These are phyloP conservation scores for Mya arenaria DNA, from an alignment of 1,140 invertebrate species.

Conservation along the genomic window DNA sequence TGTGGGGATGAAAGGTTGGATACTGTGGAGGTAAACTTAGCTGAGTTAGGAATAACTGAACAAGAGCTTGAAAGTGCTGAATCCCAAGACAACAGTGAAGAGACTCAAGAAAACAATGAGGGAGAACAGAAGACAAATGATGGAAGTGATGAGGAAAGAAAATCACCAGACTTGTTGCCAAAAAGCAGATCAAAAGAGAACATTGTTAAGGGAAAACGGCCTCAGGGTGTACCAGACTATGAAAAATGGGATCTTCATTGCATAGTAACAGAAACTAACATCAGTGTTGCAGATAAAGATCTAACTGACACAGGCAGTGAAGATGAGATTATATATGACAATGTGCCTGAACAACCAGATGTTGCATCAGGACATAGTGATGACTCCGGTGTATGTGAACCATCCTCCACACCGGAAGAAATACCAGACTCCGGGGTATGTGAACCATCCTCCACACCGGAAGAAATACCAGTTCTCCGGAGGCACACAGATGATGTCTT, in stretches of 20 bases:
- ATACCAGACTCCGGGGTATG: constrained; percentile 14
- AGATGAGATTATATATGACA: constrained; percentile 34
- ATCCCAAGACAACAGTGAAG: background rate
- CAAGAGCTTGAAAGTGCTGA: background rate
- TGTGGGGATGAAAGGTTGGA: background rate
- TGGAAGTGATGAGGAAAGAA: background rate
- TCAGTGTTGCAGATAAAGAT: constrained; percentile 37
- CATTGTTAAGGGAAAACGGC: too few relatives aligned
- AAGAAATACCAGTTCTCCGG: too few relatives aligned
- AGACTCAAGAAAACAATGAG: background rate
- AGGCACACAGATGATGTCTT: background rate
- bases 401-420: background rate
- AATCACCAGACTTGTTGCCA: too few relatives aligned
- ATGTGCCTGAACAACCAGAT: constrained; percentile 20
- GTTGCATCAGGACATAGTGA: constrained; percentile 32
- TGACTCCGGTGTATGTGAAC: constrained; percentile 39
- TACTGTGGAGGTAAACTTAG: too few relatives aligned
- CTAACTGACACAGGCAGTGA: constrained; percentile 34
- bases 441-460: background rate
- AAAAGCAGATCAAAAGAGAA: too few relatives aligned
- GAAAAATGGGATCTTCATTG: constrained; percentile 47
- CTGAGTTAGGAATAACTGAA: too few relatives aligned
- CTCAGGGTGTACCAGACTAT: constrained; percentile 52
- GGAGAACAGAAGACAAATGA: background rate
- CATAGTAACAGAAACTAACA: constrained; percentile 1